Percentiles rank a stretch among this genome's conserved stretches.
These are phyloP conservation scores for Megathymus violae DNA, from an alignment of 1,140 invertebrate species.

Conservation along the genomic window DNA sequence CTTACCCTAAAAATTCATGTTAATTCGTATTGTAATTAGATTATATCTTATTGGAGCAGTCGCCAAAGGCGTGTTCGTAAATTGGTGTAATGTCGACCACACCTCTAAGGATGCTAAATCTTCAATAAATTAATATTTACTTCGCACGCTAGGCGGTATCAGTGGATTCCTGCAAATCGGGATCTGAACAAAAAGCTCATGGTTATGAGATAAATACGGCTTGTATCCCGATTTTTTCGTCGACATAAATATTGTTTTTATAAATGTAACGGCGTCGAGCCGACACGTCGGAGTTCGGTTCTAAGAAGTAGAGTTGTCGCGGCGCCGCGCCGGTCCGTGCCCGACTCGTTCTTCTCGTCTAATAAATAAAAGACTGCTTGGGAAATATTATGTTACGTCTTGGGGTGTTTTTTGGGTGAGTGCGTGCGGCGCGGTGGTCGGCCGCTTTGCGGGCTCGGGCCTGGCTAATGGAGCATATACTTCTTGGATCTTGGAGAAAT, in stretches of 20 bases:
- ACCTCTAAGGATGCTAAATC: slow-evolving; percentile 49
- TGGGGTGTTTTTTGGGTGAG: slow-evolving; percentile 75
- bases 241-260: slow-evolving; percentile 82
- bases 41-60: slow-evolving; percentile 3
- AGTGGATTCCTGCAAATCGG: slow-evolving; percentile 74
- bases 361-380: slow-evolving; percentile 81
- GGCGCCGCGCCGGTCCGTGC: slow-evolving; percentile 60
- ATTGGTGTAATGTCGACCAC: slow-evolving; percentile 35
- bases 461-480: slow-evolving; percentile 56
- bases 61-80: background rate
- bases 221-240: slow-evolving; percentile 77
- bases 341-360: slow-evolving; percentile 49
- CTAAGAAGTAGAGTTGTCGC: slow-evolving; percentile 76
- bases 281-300: slow-evolving; percentile 72
- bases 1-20: too few species aligned
- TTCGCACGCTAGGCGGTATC: slow-evolving; percentile 51
- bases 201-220: slow-evolving; percentile 73
- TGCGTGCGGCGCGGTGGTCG: slow-evolving; percentile 65
- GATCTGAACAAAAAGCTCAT: slow-evolving; percentile 69
- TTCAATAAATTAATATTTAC: slow-evolving; percentile 68
- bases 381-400: slow-evolving; percentile 83
- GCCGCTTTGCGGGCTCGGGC: slow-evolving; percentile 63
- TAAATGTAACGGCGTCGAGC: slow-evolving; percentile 76
- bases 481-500: slow-evolving; percentile 37
- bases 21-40: too few species aligned